Percentiles rank a stretch among this genome's conserved stretches.
phyloP scores from a whole-genome alignment of 2,113 vertebrate species.

The Amia ocellicauda region DNA sequence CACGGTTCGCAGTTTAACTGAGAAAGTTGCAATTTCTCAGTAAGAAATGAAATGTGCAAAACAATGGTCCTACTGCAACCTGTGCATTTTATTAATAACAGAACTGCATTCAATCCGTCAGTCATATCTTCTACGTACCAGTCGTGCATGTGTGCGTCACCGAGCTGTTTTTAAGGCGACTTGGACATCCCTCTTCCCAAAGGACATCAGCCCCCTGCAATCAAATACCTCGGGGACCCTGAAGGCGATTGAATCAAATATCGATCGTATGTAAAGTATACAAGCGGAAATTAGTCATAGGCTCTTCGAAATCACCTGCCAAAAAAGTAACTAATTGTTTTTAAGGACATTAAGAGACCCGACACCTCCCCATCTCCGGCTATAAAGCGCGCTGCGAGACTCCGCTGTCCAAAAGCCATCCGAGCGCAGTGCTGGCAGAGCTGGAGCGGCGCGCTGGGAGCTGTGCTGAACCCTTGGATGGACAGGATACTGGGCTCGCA shows the following conservation, averaged over 20 bases:
- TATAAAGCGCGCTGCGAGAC: slow-evolving; percentile 57
- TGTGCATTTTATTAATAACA: too few species aligned
- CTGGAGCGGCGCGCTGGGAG: slow-evolving; percentile 14
- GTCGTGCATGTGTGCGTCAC: slow-evolving; percentile 34
- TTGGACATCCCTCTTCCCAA: slow-evolving; percentile 11
- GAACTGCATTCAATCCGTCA: too few species aligned
- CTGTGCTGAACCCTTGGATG: slow-evolving; percentile 35
- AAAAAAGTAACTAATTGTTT: slow-evolving; percentile 53
- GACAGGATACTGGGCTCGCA: slow-evolving; percentile 30
- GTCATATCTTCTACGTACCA: background rate
- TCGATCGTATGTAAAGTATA: slow-evolving; percentile 24
- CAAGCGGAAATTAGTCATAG: slow-evolving; percentile 32
- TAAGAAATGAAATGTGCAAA: too few species aligned
- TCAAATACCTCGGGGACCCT: background rate
- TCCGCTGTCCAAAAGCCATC: slow-evolving; percentile 27
- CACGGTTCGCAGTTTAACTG: too few species aligned
- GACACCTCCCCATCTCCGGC: slow-evolving; percentile 43
- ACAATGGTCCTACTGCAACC: too few species aligned
- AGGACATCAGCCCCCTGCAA: background rate
- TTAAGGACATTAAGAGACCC: slow-evolving; percentile 46
- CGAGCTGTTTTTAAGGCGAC: slow-evolving; percentile 11
- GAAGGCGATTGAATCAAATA: slow-evolving; percentile 23
- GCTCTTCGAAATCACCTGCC: slow-evolving; percentile 34
- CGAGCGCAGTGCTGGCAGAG: slow-evolving; percentile 25
- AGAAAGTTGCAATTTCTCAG: too few species aligned